Base-by-base conservation (phyloP, 2,888 invertebrate genomes). In the Nipponacmea schrenckii region DNA sequence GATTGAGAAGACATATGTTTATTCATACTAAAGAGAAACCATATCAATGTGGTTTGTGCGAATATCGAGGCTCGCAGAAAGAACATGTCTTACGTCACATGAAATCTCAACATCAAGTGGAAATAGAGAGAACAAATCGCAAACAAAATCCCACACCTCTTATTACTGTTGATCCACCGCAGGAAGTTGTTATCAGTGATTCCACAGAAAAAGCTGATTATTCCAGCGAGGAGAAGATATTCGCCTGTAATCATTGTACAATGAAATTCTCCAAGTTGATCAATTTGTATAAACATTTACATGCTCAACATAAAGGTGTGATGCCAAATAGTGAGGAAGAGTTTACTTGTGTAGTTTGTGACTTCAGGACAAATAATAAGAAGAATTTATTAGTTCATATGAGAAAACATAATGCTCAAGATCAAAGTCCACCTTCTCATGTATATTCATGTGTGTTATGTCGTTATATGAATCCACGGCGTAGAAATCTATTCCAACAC, bases 181-280 rank as follows among this genome's bases (percentile, higher is more conserved):
- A 70, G 64, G 50, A 70, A 68, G 39, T 12, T 3, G 26, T 31
- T 62, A 44, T 24, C 44, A 56, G 56, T 56, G 24, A 56, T 20
- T 56, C 56, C 14, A 75, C 78, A 48, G 83, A 83, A 50, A 80
- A 77, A 64, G 77, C 79, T 17, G 86, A 86, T 70, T 86, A 82
- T 71, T 80, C 82, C 2, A 83, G 81, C 62, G 79, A 79, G 12
- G 85, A 85, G 50, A 87, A 87, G 74, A 82, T 85, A n/a, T 87
- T 87, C 79, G 84, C 85, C 5, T 88, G 87, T 70, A 86, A 85
- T 71, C 84, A 86, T 76, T 88, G 87, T 71, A 82, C 84, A 14
- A 87, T 88, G 87, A 88, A 83, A 69, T 88, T 88, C 79, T 76
- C 85, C 12, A 87, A 86, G 71, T 73, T 86, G 67, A 81, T 88